phyloP scores from a whole-genome alignment of 2,888 invertebrate species.

The Calameuta idolon region DNA sequence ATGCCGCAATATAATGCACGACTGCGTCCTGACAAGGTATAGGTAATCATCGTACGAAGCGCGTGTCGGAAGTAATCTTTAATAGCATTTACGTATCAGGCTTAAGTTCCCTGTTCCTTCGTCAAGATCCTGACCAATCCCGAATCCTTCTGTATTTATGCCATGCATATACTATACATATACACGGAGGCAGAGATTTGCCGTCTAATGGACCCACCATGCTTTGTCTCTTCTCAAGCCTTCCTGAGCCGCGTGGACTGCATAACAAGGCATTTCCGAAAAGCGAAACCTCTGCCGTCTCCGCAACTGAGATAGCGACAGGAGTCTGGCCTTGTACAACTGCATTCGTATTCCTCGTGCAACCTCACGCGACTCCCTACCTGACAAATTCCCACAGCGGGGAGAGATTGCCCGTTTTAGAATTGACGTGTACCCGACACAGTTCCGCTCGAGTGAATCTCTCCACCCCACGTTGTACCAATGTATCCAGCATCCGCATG shows the following conservation, averaged over 20 bases:
- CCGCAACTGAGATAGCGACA: neutral
- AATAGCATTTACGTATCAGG: neutral
- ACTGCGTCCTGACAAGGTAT: neutral
- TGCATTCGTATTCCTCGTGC: constrained; percentile 47
- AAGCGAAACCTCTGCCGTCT: constrained; percentile 17
- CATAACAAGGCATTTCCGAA: constrained; percentile 31
- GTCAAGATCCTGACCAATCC: neutral
- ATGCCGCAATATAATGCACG: neutral
- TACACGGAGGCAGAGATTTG: constrained; percentile 15
- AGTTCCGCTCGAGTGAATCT: neutral
- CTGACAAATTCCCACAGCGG: constrained; percentile 45
- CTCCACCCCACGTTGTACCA: neutral
- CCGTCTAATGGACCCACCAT: constrained; percentile 38
- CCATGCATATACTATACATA: neutral
- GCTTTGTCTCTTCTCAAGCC: constrained; percentile 27
- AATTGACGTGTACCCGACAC: constrained; percentile 36
- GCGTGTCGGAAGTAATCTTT: no score
- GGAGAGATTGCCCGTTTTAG: constrained; percentile 42
- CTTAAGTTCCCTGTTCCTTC: neutral
- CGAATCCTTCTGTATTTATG: neutral
- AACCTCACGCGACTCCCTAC: constrained; percentile 36
- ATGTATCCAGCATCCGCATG: neutral
- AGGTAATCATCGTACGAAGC: constrained; percentile 14
- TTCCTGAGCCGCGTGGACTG: constrained; percentile 29
- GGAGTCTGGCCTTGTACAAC: neutral